A percentile compares a stretch with the other conserved stretches of the same genome.
These are phyloP conservation scores for Drepana falcataria DNA, from an alignment of 2,888 invertebrate genomes.

Conservation along the genomic window DNA sequence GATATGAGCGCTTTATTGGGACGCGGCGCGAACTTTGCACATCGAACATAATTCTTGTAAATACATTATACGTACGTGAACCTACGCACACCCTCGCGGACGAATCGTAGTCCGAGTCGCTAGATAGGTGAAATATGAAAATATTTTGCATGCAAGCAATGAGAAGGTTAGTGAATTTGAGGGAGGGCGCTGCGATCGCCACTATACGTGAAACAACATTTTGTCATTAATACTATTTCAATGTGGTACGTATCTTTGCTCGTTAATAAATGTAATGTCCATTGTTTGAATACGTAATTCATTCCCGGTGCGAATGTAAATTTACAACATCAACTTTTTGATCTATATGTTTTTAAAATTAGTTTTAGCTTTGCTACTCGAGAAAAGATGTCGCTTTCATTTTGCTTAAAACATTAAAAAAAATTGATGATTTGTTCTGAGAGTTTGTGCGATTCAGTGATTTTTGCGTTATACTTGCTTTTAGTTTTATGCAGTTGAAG, in stretches of 20 bases:
- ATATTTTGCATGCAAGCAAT: constrained; percentile 58
- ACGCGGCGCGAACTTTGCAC: constrained; percentile 15
- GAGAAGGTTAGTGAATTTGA: constrained; percentile 76
- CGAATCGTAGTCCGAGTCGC: constrained; percentile 35
- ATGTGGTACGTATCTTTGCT: constrained; percentile 56
- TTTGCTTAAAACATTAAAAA: constrained; percentile 32
- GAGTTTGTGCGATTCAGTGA: constrained; percentile 65
- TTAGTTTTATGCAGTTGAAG: constrained; percentile 67
- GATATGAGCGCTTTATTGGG: constrained; percentile 43
- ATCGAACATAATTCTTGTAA: constrained; percentile 27
- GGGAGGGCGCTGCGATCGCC: constrained; percentile 36
- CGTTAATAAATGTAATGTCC: constrained; percentile 52
- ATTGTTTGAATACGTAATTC: constrained; percentile 51
- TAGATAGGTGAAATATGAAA: constrained; percentile 51
- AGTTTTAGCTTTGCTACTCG: constrained; percentile 31
- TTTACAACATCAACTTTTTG: constrained; percentile 21
- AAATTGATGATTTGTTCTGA: constrained; percentile 49
- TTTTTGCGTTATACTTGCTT: constrained; percentile 64
- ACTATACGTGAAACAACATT: constrained; percentile 30
- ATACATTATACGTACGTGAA: constrained; percentile 28
- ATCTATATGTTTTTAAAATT: constrained; percentile 22
- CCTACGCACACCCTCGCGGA: constrained; percentile 55
- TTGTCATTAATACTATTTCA: constrained; percentile 48
- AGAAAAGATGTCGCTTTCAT: constrained; percentile 37
- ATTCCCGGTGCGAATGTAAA: constrained; percentile 42